Conservation (phyloP, 2,888 invertebrate genomes). For the Hemithea aestivaria region DNA sequence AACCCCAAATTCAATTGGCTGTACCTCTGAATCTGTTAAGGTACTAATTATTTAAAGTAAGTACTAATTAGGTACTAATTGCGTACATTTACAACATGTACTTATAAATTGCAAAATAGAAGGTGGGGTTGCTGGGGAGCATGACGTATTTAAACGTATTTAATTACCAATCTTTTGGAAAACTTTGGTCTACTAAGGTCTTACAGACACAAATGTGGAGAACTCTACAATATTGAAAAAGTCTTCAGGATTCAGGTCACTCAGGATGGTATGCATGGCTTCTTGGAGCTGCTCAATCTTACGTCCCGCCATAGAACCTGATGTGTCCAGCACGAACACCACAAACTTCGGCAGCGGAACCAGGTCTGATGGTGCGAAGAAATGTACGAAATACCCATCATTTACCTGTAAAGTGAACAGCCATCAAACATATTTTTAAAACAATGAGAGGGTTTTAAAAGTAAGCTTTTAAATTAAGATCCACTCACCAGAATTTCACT, state of each 20-base stretch:
- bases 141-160: no score
- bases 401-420: constrained; percentile 42
- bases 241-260: constrained; percentile 80
- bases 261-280: constrained; percentile 84
- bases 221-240: constrained; percentile 85
- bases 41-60: no score
- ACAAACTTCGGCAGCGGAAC: constrained; percentile 82
- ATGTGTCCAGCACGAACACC: constrained; percentile 86
- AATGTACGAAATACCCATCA: constrained; percentile 87
- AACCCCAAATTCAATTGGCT: no score
- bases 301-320: constrained; percentile 85
- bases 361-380: constrained; percentile 82
- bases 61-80: no score
- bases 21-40: no score
- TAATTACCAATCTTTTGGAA: no score
- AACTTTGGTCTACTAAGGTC: constrained; percentile 2
- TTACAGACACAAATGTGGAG: constrained; percentile 66
- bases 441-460: no score
- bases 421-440: no score
- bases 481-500: constrained; percentile 76
- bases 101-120: no score
- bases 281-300: constrained; percentile 82
- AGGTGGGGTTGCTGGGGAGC: no score
- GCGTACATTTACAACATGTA: no score
- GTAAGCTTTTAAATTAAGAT: no score